A percentile compares a stretch with the other conserved stretches of the same genome.
Conservation (phyloP, 2,888 invertebrate species). For the Cryptophagus acutangulus region DNA sequence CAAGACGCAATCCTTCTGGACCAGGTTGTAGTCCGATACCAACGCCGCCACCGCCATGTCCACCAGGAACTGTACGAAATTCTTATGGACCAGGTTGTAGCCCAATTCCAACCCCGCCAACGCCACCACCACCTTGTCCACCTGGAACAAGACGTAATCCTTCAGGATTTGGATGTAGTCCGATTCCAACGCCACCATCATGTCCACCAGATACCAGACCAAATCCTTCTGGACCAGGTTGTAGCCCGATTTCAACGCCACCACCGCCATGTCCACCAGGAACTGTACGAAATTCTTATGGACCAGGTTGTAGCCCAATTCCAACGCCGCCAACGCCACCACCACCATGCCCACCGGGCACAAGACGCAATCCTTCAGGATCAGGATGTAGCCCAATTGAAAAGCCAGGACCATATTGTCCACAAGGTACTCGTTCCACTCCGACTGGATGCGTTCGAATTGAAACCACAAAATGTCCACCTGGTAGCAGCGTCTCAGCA, state of each 20-base stretch:
- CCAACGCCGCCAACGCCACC: slow-evolving; percentile 13
- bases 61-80: too few relatives aligned
- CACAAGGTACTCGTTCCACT: background rate
- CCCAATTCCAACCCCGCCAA: slow-evolving; percentile 14
- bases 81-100: slow-evolving; percentile 20
- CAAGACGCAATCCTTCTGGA: background rate
- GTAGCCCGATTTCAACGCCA: background rate
- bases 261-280: slow-evolving; percentile 6
- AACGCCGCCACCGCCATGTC: slow-evolving; percentile 17
- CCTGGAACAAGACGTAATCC: slow-evolving; percentile 5
- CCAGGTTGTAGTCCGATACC: slow-evolving; percentile 3
- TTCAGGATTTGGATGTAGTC: background rate
- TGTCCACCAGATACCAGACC: background rate
- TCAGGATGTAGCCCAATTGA: slow-evolving; percentile 28
- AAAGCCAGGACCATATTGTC: background rate
- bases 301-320: slow-evolving; percentile 10
- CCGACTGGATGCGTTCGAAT: slow-evolving; percentile 11
- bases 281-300: slow-evolving; percentile 10
- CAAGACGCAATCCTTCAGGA: slow-evolving; percentile 45
- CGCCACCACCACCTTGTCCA: slow-evolving; percentile 11
- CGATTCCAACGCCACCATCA: background rate
- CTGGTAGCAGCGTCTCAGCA: slow-evolving; percentile 22
- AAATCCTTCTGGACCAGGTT: background rate
- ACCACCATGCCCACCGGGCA: slow-evolving; percentile 16
- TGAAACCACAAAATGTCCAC: slow-evolving; percentile 20